Evolutionary conservation across 2,797 vertebrate genomes (phyloP).

Genomic region (Phoebastria nigripes): DNA sequence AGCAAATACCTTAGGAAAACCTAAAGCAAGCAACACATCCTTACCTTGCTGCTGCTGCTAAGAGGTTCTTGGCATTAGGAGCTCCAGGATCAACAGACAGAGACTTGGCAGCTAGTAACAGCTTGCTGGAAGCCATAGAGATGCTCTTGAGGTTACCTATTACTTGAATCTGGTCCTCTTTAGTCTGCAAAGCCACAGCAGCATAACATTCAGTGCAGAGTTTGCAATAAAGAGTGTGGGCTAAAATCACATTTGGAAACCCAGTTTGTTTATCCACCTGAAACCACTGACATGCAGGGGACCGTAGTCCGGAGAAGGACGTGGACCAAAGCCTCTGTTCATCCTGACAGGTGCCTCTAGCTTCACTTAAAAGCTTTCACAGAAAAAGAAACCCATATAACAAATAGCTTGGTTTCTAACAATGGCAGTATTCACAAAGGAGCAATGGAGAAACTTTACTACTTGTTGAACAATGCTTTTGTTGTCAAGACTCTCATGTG

Average conservation of each 20-base stretch:
- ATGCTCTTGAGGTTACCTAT: constrained; percentile 98
- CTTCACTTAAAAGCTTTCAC: background rate
- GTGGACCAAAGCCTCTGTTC: background rate
- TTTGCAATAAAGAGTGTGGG: background rate
- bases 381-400: background rate
- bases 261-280: background rate
- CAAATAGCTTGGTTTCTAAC: constrained; percentile 2
- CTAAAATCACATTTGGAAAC: background rate
- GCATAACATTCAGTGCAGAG: background rate
- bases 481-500: constrained; percentile 28
- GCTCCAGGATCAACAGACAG: constrained; percentile 97
- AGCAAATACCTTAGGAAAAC: background rate
- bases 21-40: background rate
- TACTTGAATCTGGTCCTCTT: constrained; percentile 98
- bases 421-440: background rate
- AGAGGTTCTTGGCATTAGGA: constrained; percentile 97
- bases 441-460: background rate
- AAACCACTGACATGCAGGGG: background rate
- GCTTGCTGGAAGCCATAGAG: constrained; percentile 98
- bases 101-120: constrained; percentile 95
- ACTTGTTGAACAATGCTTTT: constrained; percentile 65
- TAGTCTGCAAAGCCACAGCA: constrained; percentile 79
- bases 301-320: background rate
- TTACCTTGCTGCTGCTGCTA: constrained; percentile 96
- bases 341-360: constrained; percentile 20